phyloP scores from a whole-genome alignment of 1,140 invertebrate species.

The Drosophila pseudoobscura region DNA sequence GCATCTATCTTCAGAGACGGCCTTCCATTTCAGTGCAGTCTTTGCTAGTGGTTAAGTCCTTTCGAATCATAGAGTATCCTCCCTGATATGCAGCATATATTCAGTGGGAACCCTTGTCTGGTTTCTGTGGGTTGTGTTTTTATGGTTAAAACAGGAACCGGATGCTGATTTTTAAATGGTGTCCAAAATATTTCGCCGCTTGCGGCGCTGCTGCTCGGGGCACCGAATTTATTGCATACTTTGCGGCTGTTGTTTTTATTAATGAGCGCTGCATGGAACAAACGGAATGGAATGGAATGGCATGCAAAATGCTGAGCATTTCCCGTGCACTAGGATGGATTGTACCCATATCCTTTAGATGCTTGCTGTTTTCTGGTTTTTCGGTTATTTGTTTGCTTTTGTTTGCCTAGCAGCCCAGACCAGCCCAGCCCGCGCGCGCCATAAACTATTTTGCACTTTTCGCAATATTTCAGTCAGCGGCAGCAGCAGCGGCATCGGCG shows the following conservation, averaged over 20 bases:
- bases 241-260: constrained; percentile 76
- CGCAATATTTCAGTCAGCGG: constrained; percentile 70
- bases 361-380: background rate
- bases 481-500: background rate
- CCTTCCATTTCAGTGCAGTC: too few species aligned
- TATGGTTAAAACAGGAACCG: background rate
- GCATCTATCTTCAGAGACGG: too few species aligned
- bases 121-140: background rate
- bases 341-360: constrained; percentile 8
- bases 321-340: constrained; percentile 39
- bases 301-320: constrained; percentile 55
- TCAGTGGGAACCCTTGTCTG: background rate
- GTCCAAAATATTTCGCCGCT: constrained; percentile 31
- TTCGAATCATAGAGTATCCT: too few species aligned
- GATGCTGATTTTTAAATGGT: constrained; percentile 40
- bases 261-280: constrained; percentile 57
- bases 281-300: constrained; percentile 8
- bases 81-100: too few species aligned
- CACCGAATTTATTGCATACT: constrained; percentile 70
- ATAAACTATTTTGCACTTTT: constrained; percentile 80
- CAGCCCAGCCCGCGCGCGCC: constrained; percentile 12
- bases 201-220: constrained; percentile 36
- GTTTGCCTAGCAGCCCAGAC: constrained; percentile 36
- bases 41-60: too few species aligned
- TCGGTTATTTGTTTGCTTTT: constrained; percentile 43